Percentiles rank a stretch among this genome's conserved stretches.
These are phyloP conservation scores for Cryptocephalus moraei DNA, from an alignment of 2,888 invertebrate genomes.

Conservation along the genomic window DNA sequence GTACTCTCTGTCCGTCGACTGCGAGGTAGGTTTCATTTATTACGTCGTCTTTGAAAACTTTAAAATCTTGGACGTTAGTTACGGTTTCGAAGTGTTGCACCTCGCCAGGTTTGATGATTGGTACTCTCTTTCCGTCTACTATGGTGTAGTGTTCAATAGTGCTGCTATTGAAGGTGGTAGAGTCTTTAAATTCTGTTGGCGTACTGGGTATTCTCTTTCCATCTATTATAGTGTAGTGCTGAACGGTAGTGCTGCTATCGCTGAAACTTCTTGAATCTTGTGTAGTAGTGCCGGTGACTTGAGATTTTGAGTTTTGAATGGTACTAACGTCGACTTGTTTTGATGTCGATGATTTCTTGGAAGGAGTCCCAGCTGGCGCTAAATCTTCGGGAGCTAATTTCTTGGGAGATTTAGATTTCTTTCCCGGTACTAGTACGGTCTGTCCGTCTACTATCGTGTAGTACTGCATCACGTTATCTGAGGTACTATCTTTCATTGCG, in stretches of 20 bases:
- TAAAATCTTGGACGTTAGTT: conserved; percentile 20
- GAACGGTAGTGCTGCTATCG: conserved; percentile 3
- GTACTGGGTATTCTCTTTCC: too few species aligned
- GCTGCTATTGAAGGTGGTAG: too few species aligned
- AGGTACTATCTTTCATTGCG: too few species aligned
- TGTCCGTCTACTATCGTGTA: conserved; percentile 2
- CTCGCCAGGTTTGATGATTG: not conserved
- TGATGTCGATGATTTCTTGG: conserved; percentile 1
- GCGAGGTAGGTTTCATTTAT: conserved; percentile 12
- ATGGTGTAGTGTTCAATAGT: not conserved
- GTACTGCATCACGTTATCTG: not conserved
- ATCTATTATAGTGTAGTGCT: conserved; percentile 1
- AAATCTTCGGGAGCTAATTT: not conserved
- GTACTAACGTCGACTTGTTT: not conserved
- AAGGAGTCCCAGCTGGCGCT: not conserved
- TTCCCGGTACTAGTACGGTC: not conserved
- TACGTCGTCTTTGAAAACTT: conserved; percentile 20
- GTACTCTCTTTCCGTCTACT: conserved; percentile 1
- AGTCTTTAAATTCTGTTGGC: too few species aligned
- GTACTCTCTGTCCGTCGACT: not conserved
- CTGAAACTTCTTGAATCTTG: conserved; percentile 7
- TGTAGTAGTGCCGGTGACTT: too few species aligned
- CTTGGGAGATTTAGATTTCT: not conserved
- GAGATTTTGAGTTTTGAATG: conserved; percentile 5
- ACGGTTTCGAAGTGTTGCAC: conserved; percentile 15